phyloP scores from a whole-genome alignment of 2,888 invertebrate genomes.

The Habroteleia sp. region DNA sequence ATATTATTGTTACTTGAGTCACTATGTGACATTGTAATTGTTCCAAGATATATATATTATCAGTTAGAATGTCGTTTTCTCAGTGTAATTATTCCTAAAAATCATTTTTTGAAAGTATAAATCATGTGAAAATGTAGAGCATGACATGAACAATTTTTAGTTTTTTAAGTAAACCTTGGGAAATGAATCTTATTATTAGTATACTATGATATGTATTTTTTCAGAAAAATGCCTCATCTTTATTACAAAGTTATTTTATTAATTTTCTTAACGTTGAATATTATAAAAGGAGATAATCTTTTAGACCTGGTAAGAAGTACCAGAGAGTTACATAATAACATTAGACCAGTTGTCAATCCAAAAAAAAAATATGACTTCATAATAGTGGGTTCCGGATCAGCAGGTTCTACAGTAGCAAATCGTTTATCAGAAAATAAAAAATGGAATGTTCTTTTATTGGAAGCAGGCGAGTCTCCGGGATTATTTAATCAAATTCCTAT shows the following conservation, averaged over 20 bases:
- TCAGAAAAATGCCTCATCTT: constrained; percentile 48
- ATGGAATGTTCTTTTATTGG: constrained; percentile 85
- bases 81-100: too few relatives aligned
- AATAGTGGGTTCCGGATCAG: constrained; percentile 87
- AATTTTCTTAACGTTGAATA: constrained; percentile 10
- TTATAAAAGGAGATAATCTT: constrained; percentile 54
- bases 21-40: too few relatives aligned
- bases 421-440: constrained; percentile 85
- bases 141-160: too few relatives aligned
- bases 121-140: too few relatives aligned
- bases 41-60: too few relatives aligned
- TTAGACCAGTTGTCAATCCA: constrained; percentile 71
- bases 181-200: too few relatives aligned
- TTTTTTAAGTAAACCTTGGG: too few relatives aligned
- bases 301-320: constrained; percentile 70
- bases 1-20: too few relatives aligned
- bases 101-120: too few relatives aligned
- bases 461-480: constrained; percentile 84
- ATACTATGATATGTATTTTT: too few relatives aligned
- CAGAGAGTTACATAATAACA: constrained; percentile 64
- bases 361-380: constrained; percentile 84
- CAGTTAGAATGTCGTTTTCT: too few relatives aligned
- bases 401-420: constrained; percentile 87
- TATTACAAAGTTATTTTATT: constrained; percentile 10
- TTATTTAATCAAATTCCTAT: constrained; percentile 84